A percentile compares a stretch with the other conserved stretches of the same genome.
phyloP scores from a whole-genome alignment of 1,140 invertebrate species.

The Drosophila pandora region DNA sequence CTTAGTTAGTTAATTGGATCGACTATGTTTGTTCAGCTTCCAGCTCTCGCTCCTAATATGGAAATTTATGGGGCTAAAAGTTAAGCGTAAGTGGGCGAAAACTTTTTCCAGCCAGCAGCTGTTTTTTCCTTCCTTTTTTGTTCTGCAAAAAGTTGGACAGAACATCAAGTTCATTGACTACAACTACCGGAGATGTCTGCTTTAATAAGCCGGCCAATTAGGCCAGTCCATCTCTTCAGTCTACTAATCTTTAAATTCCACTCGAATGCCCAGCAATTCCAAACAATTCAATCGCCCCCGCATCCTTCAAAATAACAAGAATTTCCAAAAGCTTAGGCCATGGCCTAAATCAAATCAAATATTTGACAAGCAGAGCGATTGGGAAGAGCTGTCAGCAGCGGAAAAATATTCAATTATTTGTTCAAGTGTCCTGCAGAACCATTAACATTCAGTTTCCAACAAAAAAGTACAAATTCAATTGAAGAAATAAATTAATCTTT shows the following conservation, averaged over 20 bases:
- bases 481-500: slow-evolving; percentile 41
- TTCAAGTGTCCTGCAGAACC: slow-evolving; percentile 21
- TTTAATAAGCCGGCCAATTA: slow-evolving; percentile 59
- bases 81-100: slow-evolving; percentile 39
- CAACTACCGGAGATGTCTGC: slow-evolving; percentile 25
- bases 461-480: slow-evolving; percentile 34
- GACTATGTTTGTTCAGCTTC: slow-evolving; percentile 41
- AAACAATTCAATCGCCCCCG: slow-evolving; percentile 17
- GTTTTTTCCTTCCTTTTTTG: slow-evolving; percentile 10
- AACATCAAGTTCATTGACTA: slow-evolving; percentile 11
- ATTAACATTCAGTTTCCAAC: slow-evolving; percentile 23
- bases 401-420: slow-evolving; percentile 32
- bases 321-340: slow-evolving; percentile 19
- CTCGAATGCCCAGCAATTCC: slow-evolving; percentile 30
- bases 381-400: slow-evolving; percentile 16
- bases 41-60: slow-evolving; percentile 33
- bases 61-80: slow-evolving; percentile 44
- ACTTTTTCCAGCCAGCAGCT: slow-evolving; percentile 47
- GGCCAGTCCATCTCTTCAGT: slow-evolving; percentile 39
- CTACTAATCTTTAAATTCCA: slow-evolving; percentile 57
- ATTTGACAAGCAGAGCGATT: slow-evolving; percentile 37
- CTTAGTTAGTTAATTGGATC: slow-evolving; percentile 60
- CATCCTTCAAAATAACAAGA: not conserved
- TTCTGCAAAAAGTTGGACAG: slow-evolving; percentile 22
- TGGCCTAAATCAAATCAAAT: slow-evolving; percentile 47